Conservation (phyloP, 2,797 vertebrate genomes). For the Chromobotia macracanthus region DNA sequence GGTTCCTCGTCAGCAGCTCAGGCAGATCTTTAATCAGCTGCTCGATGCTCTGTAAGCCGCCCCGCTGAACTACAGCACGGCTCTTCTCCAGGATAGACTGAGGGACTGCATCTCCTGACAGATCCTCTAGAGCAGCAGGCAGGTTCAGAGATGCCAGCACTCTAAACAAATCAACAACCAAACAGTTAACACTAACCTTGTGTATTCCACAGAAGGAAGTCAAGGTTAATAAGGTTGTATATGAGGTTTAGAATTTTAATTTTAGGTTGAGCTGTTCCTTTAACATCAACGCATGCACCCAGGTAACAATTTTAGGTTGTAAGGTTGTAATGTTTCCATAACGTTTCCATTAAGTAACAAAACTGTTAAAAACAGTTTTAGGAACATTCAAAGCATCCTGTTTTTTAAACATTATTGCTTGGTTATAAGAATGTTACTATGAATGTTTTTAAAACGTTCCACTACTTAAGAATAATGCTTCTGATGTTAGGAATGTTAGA, state of each 20-base stretch:
- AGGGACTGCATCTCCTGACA: slow-evolving; percentile 94
- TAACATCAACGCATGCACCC: too few relatives aligned
- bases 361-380: too few relatives aligned
- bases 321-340: too few relatives aligned
- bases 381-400: too few relatives aligned
- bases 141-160: slow-evolving; percentile 96
- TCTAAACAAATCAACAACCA: slow-evolving; percentile 67
- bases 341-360: too few relatives aligned
- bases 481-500: too few relatives aligned
- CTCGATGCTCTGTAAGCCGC: slow-evolving; percentile 93
- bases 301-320: too few relatives aligned
- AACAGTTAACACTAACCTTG: not conserved
- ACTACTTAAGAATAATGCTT: too few relatives aligned
- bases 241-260: not conserved
- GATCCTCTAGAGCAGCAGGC: slow-evolving; percentile 94
- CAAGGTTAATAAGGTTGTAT: not conserved
- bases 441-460: too few relatives aligned
- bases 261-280: too few relatives aligned
- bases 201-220: not conserved
- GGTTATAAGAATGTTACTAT: too few relatives aligned
- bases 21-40: slow-evolving; percentile 94
- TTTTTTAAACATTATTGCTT: too few relatives aligned
- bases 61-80: slow-evolving; percentile 85
- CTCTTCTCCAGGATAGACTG: slow-evolving; percentile 95
- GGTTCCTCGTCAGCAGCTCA: slow-evolving; percentile 92